Base-by-base conservation (phyloP, 2,113 vertebrate genomes). In the Ceuthmochares aereus region DNA sequence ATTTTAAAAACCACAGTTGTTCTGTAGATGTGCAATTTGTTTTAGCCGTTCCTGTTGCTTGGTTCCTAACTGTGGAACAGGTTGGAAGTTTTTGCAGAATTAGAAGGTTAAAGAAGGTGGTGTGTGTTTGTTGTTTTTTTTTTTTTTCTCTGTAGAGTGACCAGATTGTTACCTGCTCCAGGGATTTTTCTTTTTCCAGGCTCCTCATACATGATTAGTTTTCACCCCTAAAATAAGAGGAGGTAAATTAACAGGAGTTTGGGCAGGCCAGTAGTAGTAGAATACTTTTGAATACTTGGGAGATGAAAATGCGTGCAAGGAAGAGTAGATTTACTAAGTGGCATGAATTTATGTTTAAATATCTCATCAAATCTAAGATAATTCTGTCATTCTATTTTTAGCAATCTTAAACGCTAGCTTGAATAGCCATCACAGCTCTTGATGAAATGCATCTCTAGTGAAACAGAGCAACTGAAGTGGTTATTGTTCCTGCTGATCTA, bases 171-270 rank as follows among this genome's bases (percentile, higher is more conserved):
- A 40, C 26, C 36, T 40, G 25, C 47, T 36, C 43, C 69, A 51
- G 27, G 56, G n/a, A 8, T 51, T n/a, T 54, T 36, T 68, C 30
- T 75, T 45, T 59, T 73, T 37, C 27, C 36, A 56, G 32, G 43
- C 21, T 76, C 16, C 14, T 56, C 23, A 16, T 1, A 7, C 0
- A 0, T 58, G 36, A 25, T 32, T 42, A 20, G 58, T 76, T 52
- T 58, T 64, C 42, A 25, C 32, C 25, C 30, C 7, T 11, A 14
- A 68, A 74, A 20, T 14, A 56, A 60, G 25, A 67, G 22, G 9
- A 49, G 42, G 22, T 62, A 32, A 52, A 10, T 45, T 67, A 67
- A 51, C 34, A 74, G 32, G 60, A 56, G 11, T 37, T 74, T 49
- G 22, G 34, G 43, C 25, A 37, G 45, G 8, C 37, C 8, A 32